Base-by-base conservation (phyloP, 2,797 vertebrate species). In the Sebastes kiyomatsui region DNA sequence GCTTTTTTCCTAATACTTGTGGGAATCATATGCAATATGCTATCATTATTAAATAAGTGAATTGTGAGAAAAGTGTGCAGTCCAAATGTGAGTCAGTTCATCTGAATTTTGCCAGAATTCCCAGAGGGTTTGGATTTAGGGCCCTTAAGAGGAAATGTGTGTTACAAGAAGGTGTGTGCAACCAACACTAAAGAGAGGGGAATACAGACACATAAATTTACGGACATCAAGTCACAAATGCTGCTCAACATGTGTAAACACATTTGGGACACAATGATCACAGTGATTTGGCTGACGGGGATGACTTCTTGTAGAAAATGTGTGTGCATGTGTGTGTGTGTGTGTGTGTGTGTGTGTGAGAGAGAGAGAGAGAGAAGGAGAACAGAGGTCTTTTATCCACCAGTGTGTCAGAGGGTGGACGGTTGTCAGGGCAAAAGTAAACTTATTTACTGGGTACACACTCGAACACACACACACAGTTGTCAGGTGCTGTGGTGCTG, bases 361-460 rank as follows among this genome's bases (percentile, higher is more conserved):
- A 80, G 4, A 46, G 9, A 79, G 38, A 80, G 4, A 22, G 42
- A 16, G 6, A 67, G n/a, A 38, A 42, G 67, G 75, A 72, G 76
- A 91, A 87, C 65, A 87, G 56, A 81, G 65, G 73, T 77, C 62
- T 61, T 87, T 88, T 87, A 73, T 85, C 56, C 71, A 59, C 5
- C 25, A 67, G 58, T 55, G 42, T 76, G 68, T 91, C 72, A 81
- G 55, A 74, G 67, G 79, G 78, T 74, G 77, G 58, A 82, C 2
- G 32, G 82, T 93, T 87, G 72, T 86, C 85, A 91, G 81, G 87
- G 58, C 67, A 82, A 67, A 69, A 42, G 59, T 42, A 64, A 84
- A 66, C 72, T 25, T 90, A 83, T 89, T 91, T 91, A 86, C 60
- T 67, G 25, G 55, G 67, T 9, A 60, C 27, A 32, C 74, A 68